Conservation (phyloP, 2,797 vertebrate species). For the Xyrichtys novacula region DNA sequence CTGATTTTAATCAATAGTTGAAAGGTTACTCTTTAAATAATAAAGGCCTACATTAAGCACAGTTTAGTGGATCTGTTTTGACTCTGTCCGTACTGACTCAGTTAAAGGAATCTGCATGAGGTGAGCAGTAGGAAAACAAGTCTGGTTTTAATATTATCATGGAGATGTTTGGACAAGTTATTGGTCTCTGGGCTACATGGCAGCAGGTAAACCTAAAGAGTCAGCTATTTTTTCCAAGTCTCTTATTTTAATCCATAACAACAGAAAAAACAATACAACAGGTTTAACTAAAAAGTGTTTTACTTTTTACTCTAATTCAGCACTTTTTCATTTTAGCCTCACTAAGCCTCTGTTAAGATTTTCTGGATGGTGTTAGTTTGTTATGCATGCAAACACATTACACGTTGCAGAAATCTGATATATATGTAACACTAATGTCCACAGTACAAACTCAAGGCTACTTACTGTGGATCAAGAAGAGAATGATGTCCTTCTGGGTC, state of each 20-base stretch:
- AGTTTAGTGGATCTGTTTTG: background rate
- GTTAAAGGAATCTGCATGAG: slow-evolving; percentile 25
- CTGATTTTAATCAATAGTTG: background rate
- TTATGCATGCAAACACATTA: no score
- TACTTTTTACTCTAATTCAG: background rate
- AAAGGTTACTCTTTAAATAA: background rate
- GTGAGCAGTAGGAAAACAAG: background rate
- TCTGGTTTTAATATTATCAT: slow-evolving; percentile 20
- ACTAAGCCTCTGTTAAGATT: no score
- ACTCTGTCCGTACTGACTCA: slow-evolving; percentile 17
- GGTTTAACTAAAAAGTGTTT: no score
- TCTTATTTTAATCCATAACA: no score
- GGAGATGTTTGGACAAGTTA: background rate
- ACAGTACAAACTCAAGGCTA: slow-evolving; percentile 24
- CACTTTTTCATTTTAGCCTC: background rate
- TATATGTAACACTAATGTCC: background rate
- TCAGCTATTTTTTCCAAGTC: no score
- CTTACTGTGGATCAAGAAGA: slow-evolving; percentile 80
- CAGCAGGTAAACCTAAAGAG: background rate
- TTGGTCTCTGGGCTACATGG: background rate
- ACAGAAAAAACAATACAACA: no score
- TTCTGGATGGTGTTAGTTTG: no score
- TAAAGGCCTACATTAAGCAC: background rate
- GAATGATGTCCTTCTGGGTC: slow-evolving; percentile 39
- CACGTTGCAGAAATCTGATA: background rate